Base-by-base conservation (phyloP, 2,888 invertebrate species). In the Agrotis exclamationis region DNA sequence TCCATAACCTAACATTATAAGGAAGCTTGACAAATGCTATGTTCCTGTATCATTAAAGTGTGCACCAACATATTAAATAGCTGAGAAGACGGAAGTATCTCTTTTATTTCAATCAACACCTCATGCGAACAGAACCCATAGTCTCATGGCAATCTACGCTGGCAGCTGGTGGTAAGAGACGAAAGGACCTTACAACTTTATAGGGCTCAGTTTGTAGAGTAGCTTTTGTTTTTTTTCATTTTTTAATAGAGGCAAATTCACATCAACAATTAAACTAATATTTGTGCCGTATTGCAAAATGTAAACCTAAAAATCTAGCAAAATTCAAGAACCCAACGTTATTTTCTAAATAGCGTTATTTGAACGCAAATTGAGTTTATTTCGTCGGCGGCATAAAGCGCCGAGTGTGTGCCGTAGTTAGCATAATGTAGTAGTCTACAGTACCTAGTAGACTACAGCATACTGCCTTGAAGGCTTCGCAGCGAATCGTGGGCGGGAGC, bases 321-420 rank as follows among this genome's bases (percentile, higher is more conserved):
- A 77, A 45, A 77, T 70, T 64, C 33, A 28, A 39, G 44, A 60
- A 54, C 9, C 11, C 22, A 59, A 67, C 71, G 56, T 60, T 53
- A 53, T 60, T 45, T 82, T n/a, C 48, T 63, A 78, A 78, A 78
- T 60, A 53, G 60, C 83, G 74, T 71, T 76, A 74, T 80, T 76
- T 71, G 54, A 64, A 76, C 65, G 60, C 73, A 85, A 85, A 85
- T 85, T 80, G 74, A 76, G 76, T 85, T 83, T 83, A 83, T 83
- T 80, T 74, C 74, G 79, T 72, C 67, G 64, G 57, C 60, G 39
- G 60, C 62, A 83, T 79, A 79, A 83, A 79, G 64, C 74, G 63
- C 44, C 51, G 63, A 70, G 63, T 68, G 75, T 59, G 64, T 70
- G 59, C 67, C 54, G 63, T 75, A 79, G 85, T 82, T 85, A 82